phyloP scores from a whole-genome alignment of 2,797 vertebrate genomes.

The Hippocampus kuda region DNA sequence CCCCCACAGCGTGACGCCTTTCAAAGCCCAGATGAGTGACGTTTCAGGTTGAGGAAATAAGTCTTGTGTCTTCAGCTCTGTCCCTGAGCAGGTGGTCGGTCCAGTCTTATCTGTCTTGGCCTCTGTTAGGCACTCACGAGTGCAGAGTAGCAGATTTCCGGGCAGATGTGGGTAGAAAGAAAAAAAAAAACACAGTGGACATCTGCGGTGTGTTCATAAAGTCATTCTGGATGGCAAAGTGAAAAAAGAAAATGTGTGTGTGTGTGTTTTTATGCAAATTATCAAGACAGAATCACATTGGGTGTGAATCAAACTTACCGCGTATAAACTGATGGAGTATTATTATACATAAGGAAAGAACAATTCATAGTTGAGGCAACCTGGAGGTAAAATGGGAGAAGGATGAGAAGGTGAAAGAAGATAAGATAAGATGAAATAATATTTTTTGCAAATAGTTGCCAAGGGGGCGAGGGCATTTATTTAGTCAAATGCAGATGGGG shows the following conservation, averaged over 20 bases:
- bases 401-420: too few species aligned
- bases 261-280: neutral
- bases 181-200: neutral
- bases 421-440: too few species aligned
- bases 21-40: conserved; percentile 15
- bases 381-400: too few species aligned
- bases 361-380: too few species aligned
- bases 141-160: neutral
- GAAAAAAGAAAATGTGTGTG: neutral
- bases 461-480: too few species aligned
- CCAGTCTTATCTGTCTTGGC: conserved; percentile 25
- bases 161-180: neutral
- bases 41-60: conserved; percentile 28
- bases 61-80: conserved; percentile 20
- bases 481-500: too few species aligned
- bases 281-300: neutral
- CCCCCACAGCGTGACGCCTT: conserved; percentile 23
- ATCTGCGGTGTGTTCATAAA: neutral
- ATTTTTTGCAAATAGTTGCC: too few species aligned
- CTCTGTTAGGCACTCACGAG: neutral
- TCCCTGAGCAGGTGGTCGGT: conserved; percentile 40
- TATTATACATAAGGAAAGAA: too few species aligned
- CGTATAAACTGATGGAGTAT: too few species aligned
- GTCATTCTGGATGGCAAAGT: neutral
- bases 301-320: too few species aligned